Base-by-base conservation (phyloP, 2,888 invertebrate genomes). In the Drosophila atroscutellata region DNA sequence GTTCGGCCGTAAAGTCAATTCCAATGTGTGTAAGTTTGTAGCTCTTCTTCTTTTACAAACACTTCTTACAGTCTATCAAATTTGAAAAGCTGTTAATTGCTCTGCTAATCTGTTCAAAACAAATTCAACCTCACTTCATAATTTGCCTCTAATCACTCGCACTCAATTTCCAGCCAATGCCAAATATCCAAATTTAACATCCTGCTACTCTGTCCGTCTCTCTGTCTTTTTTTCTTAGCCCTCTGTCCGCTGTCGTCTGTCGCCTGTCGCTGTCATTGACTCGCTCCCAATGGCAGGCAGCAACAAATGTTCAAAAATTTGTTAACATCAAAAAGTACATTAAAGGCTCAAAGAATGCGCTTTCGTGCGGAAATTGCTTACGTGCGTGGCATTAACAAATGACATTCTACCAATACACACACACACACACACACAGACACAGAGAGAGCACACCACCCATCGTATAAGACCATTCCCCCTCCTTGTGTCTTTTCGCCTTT, bases 321-420 rank as follows among this genome's bases (percentile, higher is more conserved):
- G 86, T 86, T 86, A 86, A 86, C 90, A 86, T 86, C 86, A 86
- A 89, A 86, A 86, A 86, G 88, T 86, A 86, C 86, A 86, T 86
- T 86, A 86, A 86, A 86, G 86, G 86, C 86, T 86, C 90, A 86
- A 83, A 79, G 86, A 86, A 86, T 86, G 86, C 90, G 86, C 88
- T 89, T 86, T 86, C 86, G 86, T 86, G 90, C 90, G 86, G 90
- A 86, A 86, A 86, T 86, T 86, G 86, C 86, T 89, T 86, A 89
- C 86, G 86, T 86, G 86, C 88, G 90, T 81, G 88, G 86, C 90
- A 89, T 86, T 89, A 87, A 82, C 89, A 87, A 86, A 87, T 87
- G 80, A 64, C 84, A 80, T 67, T 68, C 45, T 39, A 52, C 45
- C 51, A 47, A 49, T n/a, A 59, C 24, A 57, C 34, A 11, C 54